Evolutionary conservation across 2,797 vertebrate species (phyloP).

Genomic region (Propithecus deckenii): DNA sequence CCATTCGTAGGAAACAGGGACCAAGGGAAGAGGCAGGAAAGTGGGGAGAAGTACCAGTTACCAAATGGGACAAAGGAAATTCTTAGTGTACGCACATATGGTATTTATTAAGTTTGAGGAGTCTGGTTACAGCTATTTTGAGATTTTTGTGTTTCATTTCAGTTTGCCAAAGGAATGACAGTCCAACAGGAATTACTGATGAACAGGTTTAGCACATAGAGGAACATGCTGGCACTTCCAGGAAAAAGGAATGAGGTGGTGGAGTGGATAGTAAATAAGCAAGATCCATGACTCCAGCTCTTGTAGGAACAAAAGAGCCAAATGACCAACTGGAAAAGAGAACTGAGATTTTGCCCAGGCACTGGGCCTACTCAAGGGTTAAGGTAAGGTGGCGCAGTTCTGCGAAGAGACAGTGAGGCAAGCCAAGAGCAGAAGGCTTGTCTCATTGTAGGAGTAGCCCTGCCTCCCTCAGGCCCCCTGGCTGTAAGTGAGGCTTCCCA

Average conservation of each 20-base stretch:
- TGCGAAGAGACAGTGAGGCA: not conserved
- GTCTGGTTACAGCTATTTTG: constrained; percentile 75
- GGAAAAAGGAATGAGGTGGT: not conserved
- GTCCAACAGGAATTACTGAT: constrained; percentile 47
- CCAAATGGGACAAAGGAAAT: constrained; percentile 30
- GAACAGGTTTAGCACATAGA: not conserved
- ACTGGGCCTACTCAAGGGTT: not conserved
- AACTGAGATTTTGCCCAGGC: not conserved
- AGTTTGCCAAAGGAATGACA: constrained; percentile 64
- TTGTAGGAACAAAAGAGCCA: fast-evolving
- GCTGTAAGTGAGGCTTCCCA: not conserved
- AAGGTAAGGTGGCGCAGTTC: not conserved
- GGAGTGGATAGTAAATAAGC: not conserved
- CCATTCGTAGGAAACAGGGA: not conserved
- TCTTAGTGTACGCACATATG: constrained; percentile 57
- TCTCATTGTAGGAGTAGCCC: not conserved
- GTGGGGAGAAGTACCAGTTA: not conserved
- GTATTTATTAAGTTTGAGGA: constrained; percentile 70
- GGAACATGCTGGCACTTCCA: not conserved
- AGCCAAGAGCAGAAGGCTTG: not conserved
- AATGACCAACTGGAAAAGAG: not conserved
- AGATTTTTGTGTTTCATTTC: constrained; percentile 65
- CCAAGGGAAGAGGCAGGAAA: not conserved
- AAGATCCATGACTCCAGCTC: not conserved
- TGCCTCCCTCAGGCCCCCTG: not conserved